Evolutionary conservation across 2,888 invertebrate genomes (phyloP).

Genomic region (Anticlea derivata): DNA sequence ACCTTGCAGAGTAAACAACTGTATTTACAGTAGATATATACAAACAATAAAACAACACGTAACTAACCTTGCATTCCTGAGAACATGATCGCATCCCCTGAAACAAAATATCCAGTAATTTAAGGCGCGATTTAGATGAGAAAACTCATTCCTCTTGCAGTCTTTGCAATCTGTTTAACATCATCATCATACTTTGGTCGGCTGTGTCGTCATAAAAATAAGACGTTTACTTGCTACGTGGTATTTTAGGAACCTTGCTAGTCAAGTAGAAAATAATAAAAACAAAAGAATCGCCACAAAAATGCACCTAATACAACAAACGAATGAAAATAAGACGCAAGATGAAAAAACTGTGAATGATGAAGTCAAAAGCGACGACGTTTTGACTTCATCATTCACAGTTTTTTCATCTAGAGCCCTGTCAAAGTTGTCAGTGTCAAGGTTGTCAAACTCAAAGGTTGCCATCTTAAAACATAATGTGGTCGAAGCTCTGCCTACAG

Average conservation of each 20-base stretch:
- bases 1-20: too few relatives aligned
- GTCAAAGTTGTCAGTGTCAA: neutral
- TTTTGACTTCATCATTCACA: too few relatives aligned
- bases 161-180: neutral
- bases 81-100: slow-evolving; percentile 86
- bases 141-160: neutral
- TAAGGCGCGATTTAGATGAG: neutral
- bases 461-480: too few relatives aligned
- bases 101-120: slow-evolving; percentile 53
- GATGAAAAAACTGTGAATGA: slow-evolving; percentile 1
- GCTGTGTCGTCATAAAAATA: neutral
- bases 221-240: neutral
- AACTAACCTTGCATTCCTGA: slow-evolving; percentile 85
- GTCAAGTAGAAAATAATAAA: neutral
- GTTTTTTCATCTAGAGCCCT: too few relatives aligned
- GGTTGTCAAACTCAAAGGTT: slow-evolving; percentile 11
- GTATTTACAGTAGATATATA: too few relatives aligned
- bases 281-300: slow-evolving; percentile 15
- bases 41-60: neutral
- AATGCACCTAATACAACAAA: too few relatives aligned
- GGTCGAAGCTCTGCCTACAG: too few relatives aligned
- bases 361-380: too few relatives aligned
- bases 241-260: neutral
- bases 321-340: neutral
- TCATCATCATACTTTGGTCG: neutral